Conservation (phyloP, 2,797 vertebrate genomes). For the Rhinoraja longicauda region DNA sequence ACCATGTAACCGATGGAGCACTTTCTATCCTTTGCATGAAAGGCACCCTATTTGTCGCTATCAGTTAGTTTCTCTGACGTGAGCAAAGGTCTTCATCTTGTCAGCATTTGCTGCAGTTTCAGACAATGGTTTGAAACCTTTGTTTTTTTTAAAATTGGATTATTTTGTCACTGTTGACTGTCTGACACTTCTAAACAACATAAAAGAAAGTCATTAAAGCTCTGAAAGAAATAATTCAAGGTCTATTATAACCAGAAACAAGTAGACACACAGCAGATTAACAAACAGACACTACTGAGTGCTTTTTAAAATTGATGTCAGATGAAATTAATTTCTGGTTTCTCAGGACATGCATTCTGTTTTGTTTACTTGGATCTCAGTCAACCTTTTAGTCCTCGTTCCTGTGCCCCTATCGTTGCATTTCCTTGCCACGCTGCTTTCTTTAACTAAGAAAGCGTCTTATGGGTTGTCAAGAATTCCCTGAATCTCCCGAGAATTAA, state of each 20-base stretch:
- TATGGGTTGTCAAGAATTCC: background rate
- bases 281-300: slow-evolving; percentile 7
- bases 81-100: slow-evolving; percentile 31
- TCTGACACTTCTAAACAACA: slow-evolving; percentile 35
- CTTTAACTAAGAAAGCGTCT: background rate
- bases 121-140: background rate
- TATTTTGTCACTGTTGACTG: slow-evolving; percentile 26
- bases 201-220: slow-evolving; percentile 38
- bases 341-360: background rate
- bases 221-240: slow-evolving; percentile 6
- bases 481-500: background rate
- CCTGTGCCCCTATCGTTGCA: too few species aligned
- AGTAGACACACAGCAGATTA: slow-evolving; percentile 37
- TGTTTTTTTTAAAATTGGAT: slow-evolving; percentile 6
- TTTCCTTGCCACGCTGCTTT: background rate
- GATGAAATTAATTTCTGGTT: slow-evolving; percentile 35
- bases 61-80: slow-evolving; percentile 1
- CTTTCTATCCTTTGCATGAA: background rate
- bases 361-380: background rate
- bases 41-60: slow-evolving; percentile 16
- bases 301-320: slow-evolving; percentile 35
- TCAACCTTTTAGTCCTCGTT: background rate
- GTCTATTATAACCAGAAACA: slow-evolving; percentile 35
- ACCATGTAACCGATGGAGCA: background rate
- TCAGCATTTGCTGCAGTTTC: slow-evolving; percentile 30